Evolutionary conservation across 2,797 vertebrate species (phyloP).

Genomic region (Rhinichthys osculus): DNA sequence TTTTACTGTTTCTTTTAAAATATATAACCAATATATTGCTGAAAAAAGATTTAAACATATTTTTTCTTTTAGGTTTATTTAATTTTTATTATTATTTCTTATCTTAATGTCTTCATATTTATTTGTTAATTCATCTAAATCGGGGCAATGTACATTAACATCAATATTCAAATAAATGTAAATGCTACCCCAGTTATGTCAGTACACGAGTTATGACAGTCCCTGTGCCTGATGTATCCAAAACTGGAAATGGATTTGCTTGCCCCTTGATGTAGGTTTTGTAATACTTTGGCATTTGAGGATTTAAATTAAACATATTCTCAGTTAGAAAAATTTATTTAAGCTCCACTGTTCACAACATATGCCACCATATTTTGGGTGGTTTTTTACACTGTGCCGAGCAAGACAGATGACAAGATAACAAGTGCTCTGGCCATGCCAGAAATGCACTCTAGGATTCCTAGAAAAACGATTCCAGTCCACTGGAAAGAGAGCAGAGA

Average conservation of each 20-base stretch:
- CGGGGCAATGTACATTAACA: neutral
- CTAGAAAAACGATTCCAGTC: conserved; percentile 66
- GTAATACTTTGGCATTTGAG: neutral
- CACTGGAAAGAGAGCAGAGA: conserved; percentile 60
- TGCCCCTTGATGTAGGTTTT: neutral
- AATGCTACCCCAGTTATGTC: neutral
- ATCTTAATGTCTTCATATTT: neutral
- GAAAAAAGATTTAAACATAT: neutral
- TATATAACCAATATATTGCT: too few relatives aligned
- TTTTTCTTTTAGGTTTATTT: neutral
- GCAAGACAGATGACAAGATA: conserved; percentile 31
- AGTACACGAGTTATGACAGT: neutral
- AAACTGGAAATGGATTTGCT: neutral
- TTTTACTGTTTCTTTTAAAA: too few relatives aligned
- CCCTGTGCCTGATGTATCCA: neutral
- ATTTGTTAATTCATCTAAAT: neutral
- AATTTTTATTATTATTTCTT: neutral
- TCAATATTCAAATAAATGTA: neutral
- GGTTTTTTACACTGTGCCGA: neutral
- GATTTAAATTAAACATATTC: neutral
- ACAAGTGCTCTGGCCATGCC: conserved; percentile 6
- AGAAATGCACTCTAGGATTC: conserved; percentile 67
- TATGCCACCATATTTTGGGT: neutral
- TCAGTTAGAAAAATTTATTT: too few relatives aligned
- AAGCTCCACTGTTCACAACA: neutral